phyloP scores from a whole-genome alignment of 2,888 invertebrate species.

The Phengaris arion region DNA sequence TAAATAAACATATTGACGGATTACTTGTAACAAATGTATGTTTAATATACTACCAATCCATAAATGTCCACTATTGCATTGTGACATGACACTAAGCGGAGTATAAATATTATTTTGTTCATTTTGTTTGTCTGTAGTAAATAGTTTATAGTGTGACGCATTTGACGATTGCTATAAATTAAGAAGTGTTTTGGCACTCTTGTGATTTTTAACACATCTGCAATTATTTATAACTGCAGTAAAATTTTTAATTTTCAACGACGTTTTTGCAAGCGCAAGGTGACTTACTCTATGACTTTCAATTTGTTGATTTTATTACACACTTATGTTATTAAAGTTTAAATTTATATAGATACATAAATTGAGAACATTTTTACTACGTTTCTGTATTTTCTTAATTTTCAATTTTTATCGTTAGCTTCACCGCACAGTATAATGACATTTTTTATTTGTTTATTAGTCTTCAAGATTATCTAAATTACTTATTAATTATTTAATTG shows the following conservation, averaged over 20 bases:
- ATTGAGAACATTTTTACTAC: too few species aligned
- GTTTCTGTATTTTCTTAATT: too few species aligned
- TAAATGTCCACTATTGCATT: background rate
- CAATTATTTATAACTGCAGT: background rate
- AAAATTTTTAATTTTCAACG: background rate
- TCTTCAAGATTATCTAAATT: too few species aligned
- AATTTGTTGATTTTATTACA: background rate
- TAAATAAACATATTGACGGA: background rate
- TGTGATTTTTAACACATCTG: background rate
- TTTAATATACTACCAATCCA: conserved; percentile 17
- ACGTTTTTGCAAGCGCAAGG: background rate
- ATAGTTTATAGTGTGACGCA: background rate
- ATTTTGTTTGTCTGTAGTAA: conserved; percentile 8
- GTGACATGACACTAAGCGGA: background rate
- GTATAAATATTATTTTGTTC: conserved; percentile 18
- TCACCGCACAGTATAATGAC: too few species aligned
- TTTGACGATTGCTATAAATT: conserved; percentile 8
- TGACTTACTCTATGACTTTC: background rate
- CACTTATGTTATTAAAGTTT: background rate
- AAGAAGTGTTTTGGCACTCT: background rate
- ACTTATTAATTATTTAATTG: too few species aligned
- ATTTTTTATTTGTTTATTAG: too few species aligned
- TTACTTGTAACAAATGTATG: background rate
- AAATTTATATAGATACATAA: too few species aligned
- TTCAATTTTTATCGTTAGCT: too few species aligned